phyloP scores from a whole-genome alignment of 2,888 invertebrate genomes.

The Ctena decussata region DNA sequence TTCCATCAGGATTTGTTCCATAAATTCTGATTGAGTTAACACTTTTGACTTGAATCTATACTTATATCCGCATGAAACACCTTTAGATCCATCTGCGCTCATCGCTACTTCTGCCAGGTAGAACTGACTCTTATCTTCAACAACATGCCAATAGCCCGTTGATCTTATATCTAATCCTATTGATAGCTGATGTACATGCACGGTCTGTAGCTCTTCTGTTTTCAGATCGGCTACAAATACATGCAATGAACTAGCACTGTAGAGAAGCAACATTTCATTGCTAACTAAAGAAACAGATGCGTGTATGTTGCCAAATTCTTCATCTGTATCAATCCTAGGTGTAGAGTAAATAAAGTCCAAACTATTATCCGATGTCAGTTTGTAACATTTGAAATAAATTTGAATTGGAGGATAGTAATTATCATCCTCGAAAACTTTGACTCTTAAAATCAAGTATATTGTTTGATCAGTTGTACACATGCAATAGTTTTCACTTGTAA shows the following conservation, averaged over 20 bases:
- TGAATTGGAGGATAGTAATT: not conserved
- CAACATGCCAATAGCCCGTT: not conserved
- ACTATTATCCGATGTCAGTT: not conserved
- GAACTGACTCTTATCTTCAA: not conserved
- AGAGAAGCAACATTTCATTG: not conserved
- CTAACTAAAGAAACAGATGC: not conserved
- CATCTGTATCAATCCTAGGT: not conserved
- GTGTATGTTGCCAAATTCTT: not conserved
- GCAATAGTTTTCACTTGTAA: not conserved
- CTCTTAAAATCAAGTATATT: not conserved
- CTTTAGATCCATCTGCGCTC: not conserved
- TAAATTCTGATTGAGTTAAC: not conserved
- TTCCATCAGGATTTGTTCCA: too few species aligned
- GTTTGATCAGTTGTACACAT: not conserved
- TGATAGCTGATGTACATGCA: not conserved
- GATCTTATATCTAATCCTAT: not conserved
- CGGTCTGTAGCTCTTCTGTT: not conserved
- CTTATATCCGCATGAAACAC: not conserved
- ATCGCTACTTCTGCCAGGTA: not conserved
- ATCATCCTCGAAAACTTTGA: not conserved
- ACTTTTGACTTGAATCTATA: not conserved
- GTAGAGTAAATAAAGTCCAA: not conserved
- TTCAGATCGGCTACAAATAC: not conserved
- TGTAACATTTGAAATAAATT: not conserved
- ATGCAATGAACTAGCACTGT: not conserved